Evolutionary conservation across 2,113 vertebrate species (phyloP), one percentile per base, ranked within the genome.

Genomic region (Sorex fumeus): DNA sequence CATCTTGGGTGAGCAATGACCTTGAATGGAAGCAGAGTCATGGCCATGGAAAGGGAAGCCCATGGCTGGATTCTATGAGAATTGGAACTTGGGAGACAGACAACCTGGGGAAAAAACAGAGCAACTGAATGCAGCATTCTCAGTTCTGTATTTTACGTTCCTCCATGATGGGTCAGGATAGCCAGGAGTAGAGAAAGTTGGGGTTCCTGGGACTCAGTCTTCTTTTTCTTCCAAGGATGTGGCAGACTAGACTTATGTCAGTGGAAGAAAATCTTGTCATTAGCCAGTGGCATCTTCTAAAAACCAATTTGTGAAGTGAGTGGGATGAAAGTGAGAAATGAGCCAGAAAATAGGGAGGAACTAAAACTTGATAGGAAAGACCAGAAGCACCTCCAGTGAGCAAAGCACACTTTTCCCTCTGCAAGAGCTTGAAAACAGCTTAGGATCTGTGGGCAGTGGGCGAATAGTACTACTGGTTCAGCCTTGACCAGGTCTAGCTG

Each of bases 381-480:
- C 53, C 81, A 60, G 71, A 62, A 93, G 30, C 21, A 72, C 43
- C 76, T 84, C 18, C 9, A 53, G 13, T 15, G 50, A 53, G 53
- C 53, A 53, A 15, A 53, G 53, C 18, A 53, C 53, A 40, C 40
- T 7, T 40, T 53, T 4, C 12, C 53, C 53, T 2, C 12, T 53
- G 53, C 53, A 53, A 53, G 53, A 53, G 3, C 53, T 53, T 15
- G 9, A 40, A 40, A 53, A 53, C 12, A 53, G 18, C 10, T 53
- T 81, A 67, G 72, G 70, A 60, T 84, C 78, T 27, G 84, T 84
- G 70, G 87, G 72, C 79, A 32, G 6, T 77, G 47, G 60, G 6
- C 18, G 84, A 12, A 43, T 47, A 36, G 88, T 89, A 45, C 82
- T 87, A 40, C 78, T 81, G 71, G 27, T 83, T 92, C 28, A 36